phyloP scores from a whole-genome alignment of 2,797 vertebrate genomes.

The Eremophila alpestris region DNA sequence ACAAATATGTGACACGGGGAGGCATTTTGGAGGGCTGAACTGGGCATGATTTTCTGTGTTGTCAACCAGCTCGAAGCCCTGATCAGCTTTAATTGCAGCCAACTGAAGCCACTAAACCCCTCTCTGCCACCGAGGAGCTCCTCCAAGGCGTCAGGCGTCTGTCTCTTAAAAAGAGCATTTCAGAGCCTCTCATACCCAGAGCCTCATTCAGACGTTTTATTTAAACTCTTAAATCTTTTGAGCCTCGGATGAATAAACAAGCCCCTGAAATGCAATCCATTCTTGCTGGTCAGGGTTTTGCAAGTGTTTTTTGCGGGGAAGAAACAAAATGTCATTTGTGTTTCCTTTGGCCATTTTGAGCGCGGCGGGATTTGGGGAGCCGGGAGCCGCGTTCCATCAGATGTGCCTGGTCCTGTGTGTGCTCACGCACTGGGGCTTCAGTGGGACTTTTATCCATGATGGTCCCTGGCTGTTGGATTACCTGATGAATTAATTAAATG shows the following conservation, averaged over 20 bases:
- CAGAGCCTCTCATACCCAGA: conserved; percentile 21
- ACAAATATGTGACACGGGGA: conserved; percentile 49
- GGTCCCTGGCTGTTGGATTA: background rate
- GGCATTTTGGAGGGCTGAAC: background rate
- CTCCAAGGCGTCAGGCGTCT: conserved; percentile 74
- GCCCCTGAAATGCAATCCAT: conserved; percentile 54
- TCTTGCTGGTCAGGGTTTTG: conserved; percentile 46
- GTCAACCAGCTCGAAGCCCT: conserved; percentile 62
- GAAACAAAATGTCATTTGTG: conserved; percentile 38
- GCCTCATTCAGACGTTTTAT: conserved; percentile 49
- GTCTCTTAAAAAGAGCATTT: conserved; percentile 71
- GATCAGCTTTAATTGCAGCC: conserved; percentile 45
- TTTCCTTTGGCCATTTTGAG: conserved; percentile 27
- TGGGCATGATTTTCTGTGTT: conserved; percentile 19
- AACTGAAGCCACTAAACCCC: conserved; percentile 72
- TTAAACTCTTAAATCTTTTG: conserved; percentile 70
- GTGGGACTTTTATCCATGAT: background rate
- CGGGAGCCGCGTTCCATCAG: accelerated
- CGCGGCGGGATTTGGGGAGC: background rate
- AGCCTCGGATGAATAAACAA: conserved; percentile 22
- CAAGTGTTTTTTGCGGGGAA: conserved; percentile 39
- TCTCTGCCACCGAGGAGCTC: conserved; percentile 72
- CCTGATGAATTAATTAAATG: background rate
- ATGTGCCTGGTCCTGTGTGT: background rate
- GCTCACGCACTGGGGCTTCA: accelerated